Conservation (phyloP, 2,797 vertebrate species). For the Xenopus petersii region DNA sequence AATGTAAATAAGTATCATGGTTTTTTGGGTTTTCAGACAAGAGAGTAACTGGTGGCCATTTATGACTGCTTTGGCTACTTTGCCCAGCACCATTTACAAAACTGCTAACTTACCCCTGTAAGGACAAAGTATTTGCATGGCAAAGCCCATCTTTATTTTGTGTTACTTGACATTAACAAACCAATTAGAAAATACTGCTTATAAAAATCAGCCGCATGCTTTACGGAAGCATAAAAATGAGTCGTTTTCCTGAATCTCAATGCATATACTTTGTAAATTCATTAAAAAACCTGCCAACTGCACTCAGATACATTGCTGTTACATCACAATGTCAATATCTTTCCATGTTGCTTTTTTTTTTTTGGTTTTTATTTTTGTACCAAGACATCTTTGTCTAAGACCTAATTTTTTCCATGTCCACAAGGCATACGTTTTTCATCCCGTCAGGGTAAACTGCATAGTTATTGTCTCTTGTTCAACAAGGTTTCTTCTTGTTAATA, state of each 20-base stretch:
- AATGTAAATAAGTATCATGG: not conserved
- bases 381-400: too few relatives aligned
- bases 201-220: conserved; percentile 51
- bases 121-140: conserved; percentile 54
- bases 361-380: conserved; percentile 33
- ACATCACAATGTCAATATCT: too few relatives aligned
- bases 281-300: conserved; percentile 36
- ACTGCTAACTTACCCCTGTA: too few relatives aligned
- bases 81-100: too few relatives aligned
- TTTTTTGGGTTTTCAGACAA: too few relatives aligned
- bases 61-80: not conserved
- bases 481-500: too few relatives aligned
- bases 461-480: too few relatives aligned
- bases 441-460: too few relatives aligned
- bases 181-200: conserved; percentile 48
- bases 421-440: too few relatives aligned
- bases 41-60: too few relatives aligned
- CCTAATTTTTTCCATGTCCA: too few relatives aligned
- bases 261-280: conserved; percentile 43
- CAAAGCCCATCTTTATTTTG: conserved; percentile 36
- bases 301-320: conserved; percentile 35
- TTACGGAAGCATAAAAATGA: conserved; percentile 52
- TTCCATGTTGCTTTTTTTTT: conserved; percentile 44
- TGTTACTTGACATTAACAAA: conserved; percentile 47
- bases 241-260: conserved; percentile 15